Evolutionary conservation across 2,888 invertebrate genomes (phyloP), one percentile per base, ranked within the genome.

Genomic region (Plebejus anna): DNA sequence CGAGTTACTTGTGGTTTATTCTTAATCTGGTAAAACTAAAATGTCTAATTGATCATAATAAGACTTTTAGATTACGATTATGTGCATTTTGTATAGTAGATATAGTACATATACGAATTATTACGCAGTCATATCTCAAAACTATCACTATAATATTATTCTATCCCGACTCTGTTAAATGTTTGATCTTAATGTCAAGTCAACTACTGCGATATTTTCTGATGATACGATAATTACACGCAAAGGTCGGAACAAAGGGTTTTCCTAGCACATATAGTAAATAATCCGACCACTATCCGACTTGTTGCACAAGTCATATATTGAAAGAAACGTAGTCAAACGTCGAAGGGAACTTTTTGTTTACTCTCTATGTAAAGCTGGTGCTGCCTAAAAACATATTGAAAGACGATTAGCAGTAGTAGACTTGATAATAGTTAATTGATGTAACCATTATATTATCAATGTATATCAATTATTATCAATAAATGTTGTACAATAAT

Each of bases 71-170:
- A 70, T 38, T 70, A 70, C n/a, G 16, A 70, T 38, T 70, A 70
- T 47, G 55, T 73, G 73, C 73, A 55, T 73, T 73, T 73, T 73
- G 66, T 66, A 73, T 73, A 73, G 73, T 73, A 73, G 66, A 66
- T 73, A 73, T 51, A 47, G 28, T 22, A 73, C 32, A 51, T 32
- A 55, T 55, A 73, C 73, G 73, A 73, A 73, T 73, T 73, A 73
- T 47, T 5, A 66, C 13, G 32, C 47, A 55, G 73, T 73, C 73
- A 73, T 73, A 73, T 73, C 73, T 55, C 73, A 55, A n/a, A 13
- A 55, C 6, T 51, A 42, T 47, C 13, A 28, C 47, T 13, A 22
- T 22, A 22, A 22, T 22, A 72, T 32, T 66, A 66, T 32, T 36
- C 13, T 66, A 32, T 5, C 4, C 66, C 32, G 2, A 61, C 7